Conservation (phyloP, 2,888 invertebrate genomes). For the Xestia ashworthii region DNA sequence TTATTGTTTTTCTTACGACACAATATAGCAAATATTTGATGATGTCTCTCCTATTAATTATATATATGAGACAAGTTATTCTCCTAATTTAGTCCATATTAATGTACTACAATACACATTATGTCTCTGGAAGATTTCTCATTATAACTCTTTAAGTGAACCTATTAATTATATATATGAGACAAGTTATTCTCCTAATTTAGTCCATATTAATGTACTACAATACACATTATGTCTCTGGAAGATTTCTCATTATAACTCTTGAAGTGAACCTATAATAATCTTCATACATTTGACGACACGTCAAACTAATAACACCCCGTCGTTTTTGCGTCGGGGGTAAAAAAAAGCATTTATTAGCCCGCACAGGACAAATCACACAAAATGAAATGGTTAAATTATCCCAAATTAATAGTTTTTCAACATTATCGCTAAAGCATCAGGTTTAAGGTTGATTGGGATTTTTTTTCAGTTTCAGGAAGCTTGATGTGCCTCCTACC, state of each 20-base stretch:
- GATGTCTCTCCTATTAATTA: slow-evolving; percentile 6
- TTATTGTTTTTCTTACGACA: background rate
- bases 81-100: slow-evolving; percentile 26
- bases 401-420: too few species aligned
- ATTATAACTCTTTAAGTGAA: slow-evolving; percentile 35
- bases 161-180: slow-evolving; percentile 1
- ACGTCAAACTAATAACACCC: too few species aligned
- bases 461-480: background rate
- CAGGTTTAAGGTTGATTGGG: too few species aligned
- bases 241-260: slow-evolving; percentile 43
- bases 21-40: background rate
- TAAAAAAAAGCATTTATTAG: too few species aligned
- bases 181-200: slow-evolving; percentile 28
- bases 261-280: slow-evolving; percentile 26
- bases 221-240: slow-evolving; percentile 22
- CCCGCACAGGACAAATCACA: too few species aligned
- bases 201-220: slow-evolving; percentile 21
- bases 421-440: too few species aligned
- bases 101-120: slow-evolving; percentile 26
- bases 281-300: slow-evolving; percentile 15
- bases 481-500: too few species aligned
- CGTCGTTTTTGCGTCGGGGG: too few species aligned
- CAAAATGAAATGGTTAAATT: too few species aligned
- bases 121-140: slow-evolving; percentile 31
- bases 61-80: slow-evolving; percentile 20